Evolutionary conservation across 2,888 invertebrate species (phyloP).

Genomic region (Hypercompe scribonia): DNA sequence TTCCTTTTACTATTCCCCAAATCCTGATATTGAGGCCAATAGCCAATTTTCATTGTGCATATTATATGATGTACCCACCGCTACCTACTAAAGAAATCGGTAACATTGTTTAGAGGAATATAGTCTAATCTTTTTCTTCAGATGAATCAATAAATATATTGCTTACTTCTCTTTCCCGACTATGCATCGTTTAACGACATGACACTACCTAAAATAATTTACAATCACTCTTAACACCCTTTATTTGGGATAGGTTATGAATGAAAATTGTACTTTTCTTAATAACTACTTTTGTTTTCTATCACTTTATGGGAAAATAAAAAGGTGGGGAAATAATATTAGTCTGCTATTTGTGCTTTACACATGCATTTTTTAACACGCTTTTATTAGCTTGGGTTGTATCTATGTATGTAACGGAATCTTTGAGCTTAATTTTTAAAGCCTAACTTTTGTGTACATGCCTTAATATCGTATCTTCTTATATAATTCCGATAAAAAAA

Average conservation of each 20-base stretch:
- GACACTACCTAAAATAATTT: too few relatives aligned
- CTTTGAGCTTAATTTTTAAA: too few relatives aligned
- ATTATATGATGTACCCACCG: not conserved
- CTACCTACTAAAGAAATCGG: not conserved
- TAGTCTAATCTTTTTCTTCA: not conserved
- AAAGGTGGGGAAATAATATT: not conserved
- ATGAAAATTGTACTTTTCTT: too few relatives aligned
- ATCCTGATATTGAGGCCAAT: slow-evolving; percentile 6
- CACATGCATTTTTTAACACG: too few relatives aligned
- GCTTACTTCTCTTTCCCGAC: not conserved
- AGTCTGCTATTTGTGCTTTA: too few relatives aligned
- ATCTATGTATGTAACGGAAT: too few relatives aligned
- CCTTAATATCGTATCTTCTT: not conserved
- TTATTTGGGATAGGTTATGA: too few relatives aligned
- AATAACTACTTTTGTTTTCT: too few relatives aligned
- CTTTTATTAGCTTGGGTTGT: too few relatives aligned
- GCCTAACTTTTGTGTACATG: not conserved
- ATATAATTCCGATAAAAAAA: not conserved
- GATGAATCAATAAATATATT: not conserved
- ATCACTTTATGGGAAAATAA: too few relatives aligned
- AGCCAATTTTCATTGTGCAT: not conserved
- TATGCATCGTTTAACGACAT: not conserved
- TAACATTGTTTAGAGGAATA: not conserved
- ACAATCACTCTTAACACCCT: too few relatives aligned
- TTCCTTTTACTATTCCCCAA: slow-evolving; percentile 19